Base-by-base conservation (phyloP, 2,113 vertebrate species). In the Ageneiosus marmoratus region DNA sequence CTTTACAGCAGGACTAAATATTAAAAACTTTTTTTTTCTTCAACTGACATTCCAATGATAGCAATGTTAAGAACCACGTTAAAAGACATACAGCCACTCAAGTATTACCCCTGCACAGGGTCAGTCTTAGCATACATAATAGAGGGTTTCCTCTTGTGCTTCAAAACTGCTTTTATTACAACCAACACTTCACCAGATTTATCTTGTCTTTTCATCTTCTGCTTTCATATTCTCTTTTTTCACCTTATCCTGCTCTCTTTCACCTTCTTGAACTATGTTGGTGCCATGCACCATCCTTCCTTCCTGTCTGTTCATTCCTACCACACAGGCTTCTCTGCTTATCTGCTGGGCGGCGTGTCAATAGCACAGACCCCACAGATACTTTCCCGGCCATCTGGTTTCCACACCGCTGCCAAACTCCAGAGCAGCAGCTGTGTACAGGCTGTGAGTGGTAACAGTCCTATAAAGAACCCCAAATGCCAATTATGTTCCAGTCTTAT, bases 381-480 rank as follows among this genome's bases (percentile, higher is more conserved):
- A 18, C 82, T 78, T 55, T 56, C 79, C 76, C 70, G 83, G 84
- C 84, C 87, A 82, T 88, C 84, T 88, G 84, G 44, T 74, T 86
- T 84, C 82, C 72, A 65, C 72, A 22, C 83, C 16, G 75, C 78
- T 83, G 81, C 83, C 83, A 72, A 83, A 77, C 50, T 77, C 75
- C 81, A 75, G 78, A 41, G 34, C 69, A 69, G 41, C 34, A 84
- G 34, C 56, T 75, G 44, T 80, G 79, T 77, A 63, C 76, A 41
- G 37, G 51, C 79, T 78, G 73, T 24, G 12, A 5, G 56, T 76
- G 81, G 79, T 84, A 70, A 86, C 67, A 78, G 63, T 62, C 62
- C 84, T 56, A 77, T 56, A 70, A 83, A 83, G 70, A 86, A 60
- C 50, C 65, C 67, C 51, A 76, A 76, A 60, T 44, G 18, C 84